These are phyloP conservation scores for Rhinella marina DNA, from an alignment of 2,797 vertebrate species.

Conservation along the genomic window DNA sequence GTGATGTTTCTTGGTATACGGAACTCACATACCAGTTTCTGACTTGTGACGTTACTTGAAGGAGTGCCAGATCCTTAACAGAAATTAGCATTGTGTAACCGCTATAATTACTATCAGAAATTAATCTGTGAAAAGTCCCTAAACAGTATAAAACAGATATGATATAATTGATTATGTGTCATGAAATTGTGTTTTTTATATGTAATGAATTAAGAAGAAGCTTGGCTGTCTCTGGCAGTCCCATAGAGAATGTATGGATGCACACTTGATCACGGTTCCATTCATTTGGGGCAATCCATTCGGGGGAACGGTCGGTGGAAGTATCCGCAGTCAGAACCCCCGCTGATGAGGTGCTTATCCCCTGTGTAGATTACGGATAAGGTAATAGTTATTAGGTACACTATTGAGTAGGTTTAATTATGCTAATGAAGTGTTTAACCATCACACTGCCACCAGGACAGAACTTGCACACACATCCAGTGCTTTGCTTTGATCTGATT, in stretches of 20 bases:
- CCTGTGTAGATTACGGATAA: no score
- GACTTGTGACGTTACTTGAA: not conserved
- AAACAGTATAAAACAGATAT: not conserved
- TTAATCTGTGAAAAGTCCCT: not conserved
- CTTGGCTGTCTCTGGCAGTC: no score
- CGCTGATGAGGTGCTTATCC: no score
- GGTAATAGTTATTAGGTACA: no score
- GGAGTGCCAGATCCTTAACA: not conserved
- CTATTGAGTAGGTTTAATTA: not conserved
- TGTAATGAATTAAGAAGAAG: not conserved
- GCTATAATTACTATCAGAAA: not conserved
- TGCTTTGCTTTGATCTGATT: not conserved
- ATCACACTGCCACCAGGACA: not conserved
- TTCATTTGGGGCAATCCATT: no score
- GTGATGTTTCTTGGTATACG: not conserved
- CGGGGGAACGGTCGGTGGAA: no score
- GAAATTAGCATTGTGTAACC: not conserved
- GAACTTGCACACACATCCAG: not conserved
- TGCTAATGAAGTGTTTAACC: not conserved
- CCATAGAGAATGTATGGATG: no score
- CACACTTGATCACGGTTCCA: no score
- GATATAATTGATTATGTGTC: not conserved
- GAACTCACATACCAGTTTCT: not conserved
- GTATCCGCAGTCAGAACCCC: no score
- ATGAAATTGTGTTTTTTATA: not conserved